Evolutionary conservation across 2,797 vertebrate genomes (phyloP).

Genomic region (Valencia hispanica): DNA sequence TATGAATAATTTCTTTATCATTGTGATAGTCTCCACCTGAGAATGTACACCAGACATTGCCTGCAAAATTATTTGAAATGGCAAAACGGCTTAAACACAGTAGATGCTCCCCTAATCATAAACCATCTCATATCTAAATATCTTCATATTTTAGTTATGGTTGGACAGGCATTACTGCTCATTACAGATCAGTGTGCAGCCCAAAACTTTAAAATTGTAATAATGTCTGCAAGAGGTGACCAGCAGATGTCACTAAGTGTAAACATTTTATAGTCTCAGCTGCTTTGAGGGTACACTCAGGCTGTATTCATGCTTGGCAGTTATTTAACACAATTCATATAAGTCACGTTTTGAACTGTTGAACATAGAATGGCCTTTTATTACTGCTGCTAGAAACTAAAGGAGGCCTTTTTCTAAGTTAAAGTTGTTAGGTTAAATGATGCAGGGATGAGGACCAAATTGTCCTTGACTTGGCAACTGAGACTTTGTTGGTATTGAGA

Average conservation of each 20-base stretch:
- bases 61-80: no score
- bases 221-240: not conserved
- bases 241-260: conserved; percentile 7
- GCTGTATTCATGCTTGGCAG: not conserved
- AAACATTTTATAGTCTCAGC: no score
- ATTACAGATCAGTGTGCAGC: not conserved
- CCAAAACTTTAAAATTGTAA: not conserved
- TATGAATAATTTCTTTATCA: no score
- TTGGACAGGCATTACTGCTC: no score
- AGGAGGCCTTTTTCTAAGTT: not conserved
- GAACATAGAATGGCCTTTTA: not conserved
- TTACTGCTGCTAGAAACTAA: not conserved
- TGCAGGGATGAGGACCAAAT: conserved; percentile 1
- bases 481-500: not conserved
- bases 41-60: no score
- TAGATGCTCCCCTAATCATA: no score
- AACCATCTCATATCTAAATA: no score
- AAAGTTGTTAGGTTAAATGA: conserved; percentile 3
- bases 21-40: no score
- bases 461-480: conserved; percentile 5
- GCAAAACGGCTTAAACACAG: no score
- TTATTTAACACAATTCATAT: not conserved
- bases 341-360: not conserved
- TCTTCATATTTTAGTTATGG: no score
- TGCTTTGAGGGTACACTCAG: not conserved